These are phyloP conservation scores for Choreutis nemorana DNA, from an alignment of 2,888 invertebrate species.

Conservation along the genomic window DNA sequence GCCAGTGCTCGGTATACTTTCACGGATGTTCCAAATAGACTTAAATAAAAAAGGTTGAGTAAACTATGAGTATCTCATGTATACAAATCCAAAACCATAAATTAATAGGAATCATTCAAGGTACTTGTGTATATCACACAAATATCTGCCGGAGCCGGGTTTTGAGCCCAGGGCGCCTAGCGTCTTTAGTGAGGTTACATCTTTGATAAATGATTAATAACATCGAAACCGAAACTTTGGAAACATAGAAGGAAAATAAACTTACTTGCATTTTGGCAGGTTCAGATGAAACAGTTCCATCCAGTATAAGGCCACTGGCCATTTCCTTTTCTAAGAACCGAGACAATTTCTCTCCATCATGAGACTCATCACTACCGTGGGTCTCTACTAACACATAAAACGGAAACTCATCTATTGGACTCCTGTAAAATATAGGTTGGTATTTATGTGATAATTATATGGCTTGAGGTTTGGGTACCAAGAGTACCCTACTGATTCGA, in stretches of 20 bases:
- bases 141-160: no score
- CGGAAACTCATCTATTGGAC: conserved; percentile 71
- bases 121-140: no score
- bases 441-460: not conserved
- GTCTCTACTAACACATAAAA: conserved; percentile 91
- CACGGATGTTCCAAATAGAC: conserved; percentile 87
- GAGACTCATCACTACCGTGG: conserved; percentile 82
- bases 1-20: conserved; percentile 81
- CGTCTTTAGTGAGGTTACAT: no score
- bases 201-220: no score
- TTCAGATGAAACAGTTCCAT: conserved; percentile 90
- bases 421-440: conserved; percentile 24
- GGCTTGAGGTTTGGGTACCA: no score
- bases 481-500: no score
- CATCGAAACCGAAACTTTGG: no score
- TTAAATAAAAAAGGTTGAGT: conserved; percentile 14
- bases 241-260: no score
- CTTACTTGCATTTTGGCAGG: conserved; percentile 80
- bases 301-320: conserved; percentile 73
- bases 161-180: no score
- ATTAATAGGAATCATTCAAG: no score
- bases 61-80: no score
- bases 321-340: conserved; percentile 79
- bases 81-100: no score
- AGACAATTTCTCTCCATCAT: conserved; percentile 89